Evolutionary conservation across 2,113 vertebrate species (phyloP).

Genomic region (Equus quagga): DNA sequence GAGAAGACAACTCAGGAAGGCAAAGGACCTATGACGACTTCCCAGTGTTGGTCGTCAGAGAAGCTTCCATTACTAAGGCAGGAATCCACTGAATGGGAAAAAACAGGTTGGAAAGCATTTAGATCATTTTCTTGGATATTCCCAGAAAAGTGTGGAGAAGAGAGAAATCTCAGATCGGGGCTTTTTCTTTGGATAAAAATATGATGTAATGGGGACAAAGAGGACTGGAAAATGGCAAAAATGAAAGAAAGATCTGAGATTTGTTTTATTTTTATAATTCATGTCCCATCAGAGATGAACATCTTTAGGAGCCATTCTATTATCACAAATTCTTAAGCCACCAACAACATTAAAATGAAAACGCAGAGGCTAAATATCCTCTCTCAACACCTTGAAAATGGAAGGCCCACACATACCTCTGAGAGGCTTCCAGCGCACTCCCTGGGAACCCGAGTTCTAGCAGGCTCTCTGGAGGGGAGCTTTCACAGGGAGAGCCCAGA

Average conservation of each 20-base stretch:
- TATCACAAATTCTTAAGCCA: neutral
- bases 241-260: neutral
- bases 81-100: neutral
- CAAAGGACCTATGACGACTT: neutral
- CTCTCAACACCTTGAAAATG: neutral
- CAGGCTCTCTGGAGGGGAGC: neutral
- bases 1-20: neutral
- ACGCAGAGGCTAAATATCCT: neutral
- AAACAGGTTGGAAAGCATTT: neutral
- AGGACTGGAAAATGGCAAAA: neutral
- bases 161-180: neutral
- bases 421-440: neutral
- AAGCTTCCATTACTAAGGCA: neutral
- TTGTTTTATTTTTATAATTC: neutral
- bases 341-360: neutral
- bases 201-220: neutral
- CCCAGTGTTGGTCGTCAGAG: neutral
- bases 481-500: neutral
- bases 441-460: neutral
- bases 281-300: neutral
- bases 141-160: neutral
- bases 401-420: neutral
- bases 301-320: neutral
- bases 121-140: neutral
- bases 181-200: conserved; percentile 3